Evolutionary conservation across 2,797 vertebrate genomes (phyloP).

Genomic region (Sebastolobus alascanus): DNA sequence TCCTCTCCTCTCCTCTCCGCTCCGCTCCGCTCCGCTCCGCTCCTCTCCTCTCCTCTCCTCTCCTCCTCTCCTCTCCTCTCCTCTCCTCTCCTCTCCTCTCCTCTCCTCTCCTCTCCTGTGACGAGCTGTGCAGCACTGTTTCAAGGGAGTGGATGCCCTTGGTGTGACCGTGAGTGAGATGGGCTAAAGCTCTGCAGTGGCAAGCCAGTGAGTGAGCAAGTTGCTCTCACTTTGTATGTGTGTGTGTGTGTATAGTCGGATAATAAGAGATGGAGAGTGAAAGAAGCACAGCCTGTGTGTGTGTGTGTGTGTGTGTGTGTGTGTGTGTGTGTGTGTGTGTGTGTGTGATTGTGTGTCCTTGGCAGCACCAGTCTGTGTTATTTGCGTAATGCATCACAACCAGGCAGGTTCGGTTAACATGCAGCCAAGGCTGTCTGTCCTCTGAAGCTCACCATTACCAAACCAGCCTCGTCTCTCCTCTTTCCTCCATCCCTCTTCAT

Average conservation of each 20-base stretch:
- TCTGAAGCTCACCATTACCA: conserved; percentile 36
- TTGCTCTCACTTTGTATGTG: conserved; percentile 34
- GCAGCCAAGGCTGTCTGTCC: conserved; percentile 16
- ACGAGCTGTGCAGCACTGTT: conserved; percentile 62
- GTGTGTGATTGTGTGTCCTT: conserved; percentile 15
- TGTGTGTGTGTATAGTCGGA: conserved; percentile 23
- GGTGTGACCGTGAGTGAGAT: conserved; percentile 79
- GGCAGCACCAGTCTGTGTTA: conserved; percentile 20
- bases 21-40: background rate
- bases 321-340: conserved; percentile 7
- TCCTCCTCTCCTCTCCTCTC: conserved; percentile 19
- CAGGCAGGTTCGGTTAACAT: conserved; percentile 46
- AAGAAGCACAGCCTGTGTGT: conserved; percentile 15
- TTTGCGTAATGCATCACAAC: conserved; percentile 41
- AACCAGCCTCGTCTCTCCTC: conserved; percentile 28
- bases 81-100: conserved; percentile 1
- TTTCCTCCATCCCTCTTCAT: conserved; percentile 55
- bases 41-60: conserved; percentile 3
- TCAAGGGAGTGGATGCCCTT: conserved; percentile 76
- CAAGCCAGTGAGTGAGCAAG: conserved; percentile 61
- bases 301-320: background rate
- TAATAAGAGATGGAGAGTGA: conserved; percentile 31
- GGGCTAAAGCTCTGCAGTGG: conserved; percentile 75
- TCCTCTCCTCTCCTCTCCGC: conserved; percentile 6
- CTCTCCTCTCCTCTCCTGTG: conserved; percentile 18